These are phyloP conservation scores for Drosophila varians DNA, from an alignment of 1,140 invertebrate genomes.

Conservation along the genomic window DNA sequence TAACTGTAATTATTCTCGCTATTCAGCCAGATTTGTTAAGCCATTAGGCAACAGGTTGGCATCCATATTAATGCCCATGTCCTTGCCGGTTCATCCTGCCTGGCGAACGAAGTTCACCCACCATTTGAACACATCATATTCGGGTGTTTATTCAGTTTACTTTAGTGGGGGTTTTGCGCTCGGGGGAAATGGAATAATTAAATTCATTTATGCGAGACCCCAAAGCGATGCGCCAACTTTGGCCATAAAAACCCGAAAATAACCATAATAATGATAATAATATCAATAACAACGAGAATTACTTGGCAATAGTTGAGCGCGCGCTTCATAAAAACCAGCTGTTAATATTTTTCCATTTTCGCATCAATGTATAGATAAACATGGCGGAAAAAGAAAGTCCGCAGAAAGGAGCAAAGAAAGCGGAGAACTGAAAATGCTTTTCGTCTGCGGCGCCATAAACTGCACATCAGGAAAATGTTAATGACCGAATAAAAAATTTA, in stretches of 20 bases:
- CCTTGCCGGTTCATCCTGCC: conserved; percentile 1
- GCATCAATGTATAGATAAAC: conserved; percentile 42
- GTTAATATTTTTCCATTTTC: conserved; percentile 65
- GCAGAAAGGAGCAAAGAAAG: not conserved
- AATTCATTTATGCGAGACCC: conserved; percentile 64
- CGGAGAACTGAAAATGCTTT: conserved; percentile 20
- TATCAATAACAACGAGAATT: conserved; percentile 62
- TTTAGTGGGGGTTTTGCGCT: conserved; percentile 17
- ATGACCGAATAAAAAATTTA: conserved; percentile 60
- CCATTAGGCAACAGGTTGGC: conserved; percentile 61
- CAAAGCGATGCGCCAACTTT: conserved; percentile 49
- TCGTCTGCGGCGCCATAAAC: conserved; percentile 41
- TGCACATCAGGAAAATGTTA: conserved; percentile 56
- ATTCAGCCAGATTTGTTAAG: conserved; percentile 50
- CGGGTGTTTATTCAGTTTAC: conserved; percentile 18
- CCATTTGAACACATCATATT: conserved; percentile 23
- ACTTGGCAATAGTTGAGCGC: conserved; percentile 65
- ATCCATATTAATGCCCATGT: conserved; percentile 38
- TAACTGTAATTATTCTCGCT: conserved; percentile 51
- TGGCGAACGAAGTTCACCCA: not conserved
- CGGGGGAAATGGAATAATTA: conserved; percentile 55
- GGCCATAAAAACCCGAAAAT: conserved; percentile 65
- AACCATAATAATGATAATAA: conserved; percentile 60
- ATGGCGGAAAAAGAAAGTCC: not conserved
- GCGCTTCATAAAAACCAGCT: conserved; percentile 67